Percentiles rank a stretch among this genome's conserved stretches.
Evolutionary conservation across 2,888 invertebrate genomes (phyloP).

Genomic region (Drosophila peninsularis): DNA sequence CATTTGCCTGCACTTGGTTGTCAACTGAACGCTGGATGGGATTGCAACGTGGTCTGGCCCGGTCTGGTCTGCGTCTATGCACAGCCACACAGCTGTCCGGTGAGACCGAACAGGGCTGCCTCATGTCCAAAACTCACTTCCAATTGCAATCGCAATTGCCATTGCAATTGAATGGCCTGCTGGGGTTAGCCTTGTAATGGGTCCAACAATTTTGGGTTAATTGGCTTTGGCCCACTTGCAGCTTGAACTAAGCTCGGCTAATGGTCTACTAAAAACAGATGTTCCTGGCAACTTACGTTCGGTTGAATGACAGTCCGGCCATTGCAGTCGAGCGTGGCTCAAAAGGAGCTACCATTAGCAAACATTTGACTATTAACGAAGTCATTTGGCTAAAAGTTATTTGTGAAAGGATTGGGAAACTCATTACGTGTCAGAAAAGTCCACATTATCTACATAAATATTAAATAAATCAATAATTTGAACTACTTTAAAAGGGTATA

Average conservation of each 20-base stretch:
- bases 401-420: background rate
- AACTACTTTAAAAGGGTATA: too few species aligned
- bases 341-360: slow-evolving; percentile 8
- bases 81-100: slow-evolving; percentile 46
- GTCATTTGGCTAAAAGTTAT: background rate
- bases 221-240: slow-evolving; percentile 59
- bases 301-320: slow-evolving; percentile 17
- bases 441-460: background rate
- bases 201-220: slow-evolving; percentile 54
- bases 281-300: slow-evolving; percentile 33
- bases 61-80: slow-evolving; percentile 4
- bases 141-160: slow-evolving; percentile 1
- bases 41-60: slow-evolving; percentile 34
- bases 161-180: slow-evolving; percentile 37
- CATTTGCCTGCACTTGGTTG: slow-evolving; percentile 78
- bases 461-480: too few species aligned
- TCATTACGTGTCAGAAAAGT: background rate
- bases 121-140: slow-evolving; percentile 30
- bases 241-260: slow-evolving; percentile 9
- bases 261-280: slow-evolving; percentile 35
- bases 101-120: slow-evolving; percentile 49
- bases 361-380: background rate
- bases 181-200: slow-evolving; percentile 34
- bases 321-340: slow-evolving; percentile 30
- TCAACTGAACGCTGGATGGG: slow-evolving; percentile 60